A percentile compares a stretch with the other conserved stretches of the same genome.
These are phyloP conservation scores for Eufriesea mexicana DNA, from an alignment of 1,140 invertebrate genomes.

Conservation along the genomic window DNA sequence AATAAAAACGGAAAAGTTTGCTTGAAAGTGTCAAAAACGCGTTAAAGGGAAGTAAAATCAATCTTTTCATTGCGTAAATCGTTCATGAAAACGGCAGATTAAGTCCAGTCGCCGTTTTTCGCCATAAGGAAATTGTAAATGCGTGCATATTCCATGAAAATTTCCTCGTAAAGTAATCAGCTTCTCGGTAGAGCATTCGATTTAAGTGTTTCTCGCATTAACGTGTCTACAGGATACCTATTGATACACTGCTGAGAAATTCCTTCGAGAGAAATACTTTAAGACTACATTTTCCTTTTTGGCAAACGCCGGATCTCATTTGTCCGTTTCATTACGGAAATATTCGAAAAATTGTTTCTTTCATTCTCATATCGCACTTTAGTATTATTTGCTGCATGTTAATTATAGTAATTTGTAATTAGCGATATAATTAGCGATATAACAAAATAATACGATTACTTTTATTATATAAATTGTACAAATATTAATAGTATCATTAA, in stretches of 20 bases:
- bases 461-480: no score
- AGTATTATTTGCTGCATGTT: no score
- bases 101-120: not conserved
- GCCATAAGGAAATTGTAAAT: not conserved
- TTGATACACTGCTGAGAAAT: not conserved
- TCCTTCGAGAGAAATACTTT: not conserved
- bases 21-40: not conserved
- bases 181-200: not conserved
- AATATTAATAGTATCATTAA: no score
- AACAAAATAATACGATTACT: no score
- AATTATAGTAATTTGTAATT: no score
- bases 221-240: not conserved
- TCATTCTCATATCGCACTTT: no score
- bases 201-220: not conserved
- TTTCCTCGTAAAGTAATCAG: not conserved
- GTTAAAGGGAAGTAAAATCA: not conserved
- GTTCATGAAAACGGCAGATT: not conserved
- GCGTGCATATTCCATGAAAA: not conserved
- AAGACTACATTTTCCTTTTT: no score
- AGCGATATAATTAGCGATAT: no score
- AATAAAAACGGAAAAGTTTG: no score
- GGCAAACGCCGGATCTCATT: no score
- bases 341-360: no score
- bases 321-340: no score
- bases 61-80: not conserved